A percentile compares a stretch with the other conserved stretches of the same genome.
These are phyloP conservation scores for Hyposoter dolosus DNA, from an alignment of 2,888 invertebrate species.

Conservation along the genomic window DNA sequence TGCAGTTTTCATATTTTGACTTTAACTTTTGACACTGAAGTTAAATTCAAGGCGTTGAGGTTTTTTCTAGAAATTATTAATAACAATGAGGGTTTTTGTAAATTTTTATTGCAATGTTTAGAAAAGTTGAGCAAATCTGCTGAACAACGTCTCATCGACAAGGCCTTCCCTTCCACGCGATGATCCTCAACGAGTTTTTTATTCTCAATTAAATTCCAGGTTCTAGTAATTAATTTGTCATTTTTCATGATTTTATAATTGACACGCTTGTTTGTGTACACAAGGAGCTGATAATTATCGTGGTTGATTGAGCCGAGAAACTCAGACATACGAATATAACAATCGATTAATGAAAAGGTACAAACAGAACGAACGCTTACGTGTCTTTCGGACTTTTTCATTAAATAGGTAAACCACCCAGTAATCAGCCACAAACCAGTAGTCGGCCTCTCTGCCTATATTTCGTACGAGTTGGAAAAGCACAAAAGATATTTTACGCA, in stretches of 20 bases:
- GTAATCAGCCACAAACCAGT: background rate
- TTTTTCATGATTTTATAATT: constrained; percentile 8
- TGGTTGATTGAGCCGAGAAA: background rate
- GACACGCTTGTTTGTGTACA: background rate
- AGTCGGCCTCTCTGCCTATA: background rate
- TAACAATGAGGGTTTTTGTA: background rate
- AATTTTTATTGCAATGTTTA: background rate
- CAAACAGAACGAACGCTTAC: constrained; percentile 21
- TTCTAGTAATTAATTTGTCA: background rate
- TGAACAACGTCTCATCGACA: background rate
- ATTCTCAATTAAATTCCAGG: background rate
- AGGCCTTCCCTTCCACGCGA: constrained; percentile 37
- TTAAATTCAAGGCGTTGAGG: too few relatives aligned
- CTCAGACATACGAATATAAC: constrained; percentile 2
- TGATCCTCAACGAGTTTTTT: background rate
- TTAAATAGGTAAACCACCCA: constrained; percentile 26
- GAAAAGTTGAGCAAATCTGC: background rate
- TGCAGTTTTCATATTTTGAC: background rate
- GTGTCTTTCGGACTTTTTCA: constrained; percentile 1
- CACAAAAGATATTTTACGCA: too few relatives aligned
- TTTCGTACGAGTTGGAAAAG: too few relatives aligned
- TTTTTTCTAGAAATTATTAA: background rate
- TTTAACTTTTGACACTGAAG: background rate
- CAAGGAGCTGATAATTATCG: constrained; percentile 19
- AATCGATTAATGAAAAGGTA: constrained; percentile 43